Evolutionary conservation across 2,113 vertebrate genomes (phyloP), one percentile per base, ranked within the genome.

Genomic region (Neogobius melanostomus): DNA sequence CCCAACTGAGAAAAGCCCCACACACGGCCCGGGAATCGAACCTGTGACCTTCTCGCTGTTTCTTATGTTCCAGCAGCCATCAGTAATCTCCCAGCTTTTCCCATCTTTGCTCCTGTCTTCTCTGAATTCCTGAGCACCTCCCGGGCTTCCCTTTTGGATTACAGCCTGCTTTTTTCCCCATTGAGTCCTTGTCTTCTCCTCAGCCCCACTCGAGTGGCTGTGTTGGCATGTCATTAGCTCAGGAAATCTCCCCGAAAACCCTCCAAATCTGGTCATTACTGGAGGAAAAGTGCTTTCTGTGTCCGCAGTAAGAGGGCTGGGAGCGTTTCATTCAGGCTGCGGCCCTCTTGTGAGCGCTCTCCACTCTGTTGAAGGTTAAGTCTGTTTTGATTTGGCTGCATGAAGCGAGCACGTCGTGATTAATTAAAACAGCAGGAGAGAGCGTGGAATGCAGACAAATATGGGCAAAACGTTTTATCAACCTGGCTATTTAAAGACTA

Each of bases 361-460:
- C 68, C 56, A 42, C 50, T 61, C 50, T 68, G 61, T 6, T 42
- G 45, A 36, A 67, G 47, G 75, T 79, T 78, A 86, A 81, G 84
- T 77, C 76, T 84, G 78, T 79, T 83, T 76, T 83, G 66, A 84
- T 80, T 85, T 80, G 77, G 70, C 79, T 60, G 21, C 45, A 63
- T 69, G 69, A 54, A 1, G 11, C 53, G 52, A 61, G 66, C 59
- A 61, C 85, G 68, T 82, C 79, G 80, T 66, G 78, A 71, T 75
- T 83, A 72, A 83, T 80, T 83, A 82, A 84, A 82, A 45, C 79
- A 79, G 82, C 66, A 77, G 77, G 68, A 79, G 74, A 59, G 56
- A 21, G 42, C 4, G 59, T 44, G 59, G 59, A n/a, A 43, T 61
- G 15, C 44, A 42, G 42, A 61, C 59, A 15, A n/a, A 61, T 61